These are phyloP conservation scores for Tragelaphus buxtoni DNA, from an alignment of 2,113 vertebrate genomes.

Conservation along the genomic window DNA sequence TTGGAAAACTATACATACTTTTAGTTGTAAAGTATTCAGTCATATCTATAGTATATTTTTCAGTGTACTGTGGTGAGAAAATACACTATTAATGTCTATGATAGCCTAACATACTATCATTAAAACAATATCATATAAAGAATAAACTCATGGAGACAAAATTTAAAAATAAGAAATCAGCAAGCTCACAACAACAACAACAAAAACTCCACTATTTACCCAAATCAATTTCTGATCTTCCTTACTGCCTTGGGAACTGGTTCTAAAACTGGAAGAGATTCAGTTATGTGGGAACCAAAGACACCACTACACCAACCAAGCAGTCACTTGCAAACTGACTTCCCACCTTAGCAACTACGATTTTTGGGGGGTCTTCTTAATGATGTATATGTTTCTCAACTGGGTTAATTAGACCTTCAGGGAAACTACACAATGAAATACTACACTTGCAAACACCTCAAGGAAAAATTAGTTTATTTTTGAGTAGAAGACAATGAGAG, in stretches of 20 bases:
- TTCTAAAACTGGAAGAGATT: neutral
- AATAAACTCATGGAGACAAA: neutral
- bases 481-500: neutral
- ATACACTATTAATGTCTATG: neutral
- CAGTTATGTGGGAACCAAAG: neutral
- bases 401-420: neutral
- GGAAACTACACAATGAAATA: neutral
- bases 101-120: neutral
- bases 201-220: neutral
- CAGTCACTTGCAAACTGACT: neutral
- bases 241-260: neutral
- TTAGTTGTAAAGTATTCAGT: neutral
- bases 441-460: neutral
- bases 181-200: neutral
- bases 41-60: neutral
- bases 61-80: neutral
- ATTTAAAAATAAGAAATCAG: neutral
- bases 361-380: neutral
- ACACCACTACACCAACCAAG: neutral
- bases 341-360: neutral
- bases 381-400: neutral
- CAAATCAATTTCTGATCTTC: neutral
- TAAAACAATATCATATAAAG: neutral
- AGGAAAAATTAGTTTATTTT: neutral
- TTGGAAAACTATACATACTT: neutral